A percentile compares a stretch with the other conserved stretches of the same genome.
These are phyloP conservation scores for Tuberolachnus salignus DNA, from an alignment of 2,888 invertebrate genomes.

Conservation along the genomic window DNA sequence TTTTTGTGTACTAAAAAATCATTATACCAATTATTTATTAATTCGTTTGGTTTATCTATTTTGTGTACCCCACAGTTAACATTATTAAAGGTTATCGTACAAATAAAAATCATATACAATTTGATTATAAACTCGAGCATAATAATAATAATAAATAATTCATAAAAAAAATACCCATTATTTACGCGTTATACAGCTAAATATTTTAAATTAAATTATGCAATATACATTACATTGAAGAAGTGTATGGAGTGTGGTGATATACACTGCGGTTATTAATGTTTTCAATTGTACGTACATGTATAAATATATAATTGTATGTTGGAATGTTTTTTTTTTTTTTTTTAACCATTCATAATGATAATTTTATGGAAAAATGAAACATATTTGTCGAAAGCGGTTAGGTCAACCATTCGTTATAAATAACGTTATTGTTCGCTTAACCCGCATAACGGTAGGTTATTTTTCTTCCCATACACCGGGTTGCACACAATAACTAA, in stretches of 20 bases:
- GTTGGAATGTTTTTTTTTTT: neutral
- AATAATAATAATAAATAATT: neutral
- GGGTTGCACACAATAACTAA: neutral
- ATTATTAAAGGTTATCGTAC: neutral
- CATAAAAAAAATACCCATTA: neutral
- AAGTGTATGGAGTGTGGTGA: neutral
- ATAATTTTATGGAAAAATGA: neutral
- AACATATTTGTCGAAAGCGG: neutral
- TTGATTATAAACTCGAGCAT: no score
- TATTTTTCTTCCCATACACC: conserved; percentile 17
- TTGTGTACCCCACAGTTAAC: neutral
- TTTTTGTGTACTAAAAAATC: conserved; percentile 2
- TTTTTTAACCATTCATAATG: neutral
- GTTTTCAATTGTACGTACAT: no score
- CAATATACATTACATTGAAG: neutral
- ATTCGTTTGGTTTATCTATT: no score
- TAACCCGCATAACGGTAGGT: neutral
- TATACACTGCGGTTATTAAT: no score
- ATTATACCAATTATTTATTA: neutral
- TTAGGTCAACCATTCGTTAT: neutral
- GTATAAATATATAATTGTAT: no score
- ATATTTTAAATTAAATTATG: neutral
- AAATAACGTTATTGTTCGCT: conserved; percentile 3
- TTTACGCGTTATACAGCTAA: neutral
- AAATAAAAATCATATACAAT: neutral